phyloP scores from a whole-genome alignment of 1,140 invertebrate species.

The Hormaphis cornu region DNA sequence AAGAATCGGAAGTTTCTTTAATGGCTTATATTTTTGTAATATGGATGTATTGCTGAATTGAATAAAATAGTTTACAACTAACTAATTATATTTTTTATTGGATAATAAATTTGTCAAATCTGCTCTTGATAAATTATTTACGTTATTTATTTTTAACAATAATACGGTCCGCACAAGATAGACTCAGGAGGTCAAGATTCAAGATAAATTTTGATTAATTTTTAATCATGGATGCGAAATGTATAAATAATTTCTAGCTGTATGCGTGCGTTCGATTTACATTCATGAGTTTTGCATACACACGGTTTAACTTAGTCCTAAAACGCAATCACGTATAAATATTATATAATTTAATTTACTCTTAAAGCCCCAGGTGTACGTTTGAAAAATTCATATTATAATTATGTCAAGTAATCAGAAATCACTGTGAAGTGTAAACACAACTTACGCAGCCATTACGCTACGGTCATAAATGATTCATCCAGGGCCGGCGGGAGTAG shows the following conservation, averaged over 20 bases:
- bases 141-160: too few species aligned
- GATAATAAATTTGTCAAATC: too few species aligned
- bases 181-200: too few species aligned
- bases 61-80: too few species aligned
- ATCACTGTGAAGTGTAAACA: constrained; percentile 1
- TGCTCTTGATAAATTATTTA: too few species aligned
- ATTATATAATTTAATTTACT: constrained; percentile 10
- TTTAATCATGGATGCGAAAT: not conserved
- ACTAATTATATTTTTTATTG: too few species aligned
- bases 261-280: constrained; percentile 3
- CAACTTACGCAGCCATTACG: not conserved
- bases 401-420: constrained; percentile 4
- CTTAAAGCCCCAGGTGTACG: not conserved
- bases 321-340: not conserved
- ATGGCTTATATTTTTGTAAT: too few species aligned
- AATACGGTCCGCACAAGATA: too few species aligned
- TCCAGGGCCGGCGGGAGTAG: too few species aligned
- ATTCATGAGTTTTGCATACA: not conserved
- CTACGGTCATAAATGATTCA: not conserved
- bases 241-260: not conserved
- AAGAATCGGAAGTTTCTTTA: too few species aligned
- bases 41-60: too few species aligned
- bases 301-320: not conserved
- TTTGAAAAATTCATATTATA: constrained; percentile 10
- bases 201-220: too few species aligned